These are phyloP conservation scores for Maconellicoccus hirsutus DNA, from an alignment of 1,140 invertebrate genomes.

Conservation along the genomic window DNA sequence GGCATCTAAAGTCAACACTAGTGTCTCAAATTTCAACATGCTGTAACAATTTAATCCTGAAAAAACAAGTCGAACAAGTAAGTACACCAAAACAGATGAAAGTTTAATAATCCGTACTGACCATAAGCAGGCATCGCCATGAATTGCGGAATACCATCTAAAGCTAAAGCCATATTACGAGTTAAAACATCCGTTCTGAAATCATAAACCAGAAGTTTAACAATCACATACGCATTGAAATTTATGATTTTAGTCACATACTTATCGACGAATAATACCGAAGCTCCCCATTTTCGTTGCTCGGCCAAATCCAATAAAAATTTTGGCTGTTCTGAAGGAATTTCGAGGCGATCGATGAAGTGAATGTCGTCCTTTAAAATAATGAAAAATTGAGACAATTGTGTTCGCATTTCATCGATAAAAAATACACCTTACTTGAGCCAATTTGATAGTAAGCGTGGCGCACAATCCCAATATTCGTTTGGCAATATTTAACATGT, in stretches of 20 bases:
- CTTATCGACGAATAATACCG: constrained; percentile 87
- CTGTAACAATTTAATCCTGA: constrained; percentile 64
- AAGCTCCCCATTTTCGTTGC: constrained; percentile 83
- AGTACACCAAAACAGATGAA: constrained; percentile 18
- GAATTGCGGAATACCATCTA: constrained; percentile 59
- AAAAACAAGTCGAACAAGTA: no score
- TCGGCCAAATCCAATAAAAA: constrained; percentile 71
- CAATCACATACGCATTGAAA: constrained; percentile 14
- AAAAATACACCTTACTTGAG: constrained; percentile 43
- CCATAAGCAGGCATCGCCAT: constrained; percentile 95
- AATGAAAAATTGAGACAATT: neutral
- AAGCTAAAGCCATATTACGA: constrained; percentile 69
- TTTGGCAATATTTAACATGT: constrained; percentile 70
- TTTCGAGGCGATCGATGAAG: constrained; percentile 73
- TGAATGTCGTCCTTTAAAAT: constrained; percentile 71
- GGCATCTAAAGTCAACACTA: constrained; percentile 77
- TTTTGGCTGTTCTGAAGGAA: constrained; percentile 68
- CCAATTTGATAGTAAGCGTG: constrained; percentile 78
- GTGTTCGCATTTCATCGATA: neutral
- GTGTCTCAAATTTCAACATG: constrained; percentile 92
- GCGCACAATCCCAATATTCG: constrained; percentile 68
- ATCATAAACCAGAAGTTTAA: constrained; percentile 21
- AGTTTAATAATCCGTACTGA: constrained; percentile 33
- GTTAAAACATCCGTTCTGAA: constrained; percentile 71
- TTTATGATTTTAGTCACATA: constrained; percentile 39